Conservation (phyloP, 1,140 invertebrate genomes). For the Eumaeus atala region DNA sequence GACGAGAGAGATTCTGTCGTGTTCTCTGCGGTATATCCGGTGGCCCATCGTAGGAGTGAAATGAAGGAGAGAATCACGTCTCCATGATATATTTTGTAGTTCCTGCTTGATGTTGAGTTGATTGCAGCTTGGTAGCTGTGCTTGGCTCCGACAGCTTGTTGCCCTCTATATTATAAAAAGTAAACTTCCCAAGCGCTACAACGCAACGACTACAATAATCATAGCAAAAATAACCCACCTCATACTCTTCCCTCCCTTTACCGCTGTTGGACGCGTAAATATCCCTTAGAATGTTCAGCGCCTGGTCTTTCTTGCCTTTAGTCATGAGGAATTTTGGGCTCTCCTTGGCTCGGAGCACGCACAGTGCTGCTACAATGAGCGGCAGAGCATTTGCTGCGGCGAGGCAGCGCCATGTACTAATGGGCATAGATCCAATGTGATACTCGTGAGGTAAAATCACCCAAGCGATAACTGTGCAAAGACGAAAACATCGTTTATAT, state of each 20-base stretch:
- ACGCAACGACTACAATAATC: no score
- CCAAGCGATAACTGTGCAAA: conserved; percentile 52
- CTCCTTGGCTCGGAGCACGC: conserved; percentile 71
- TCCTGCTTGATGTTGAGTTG: no score
- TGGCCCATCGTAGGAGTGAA: no score
- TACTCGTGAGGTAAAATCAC: conserved; percentile 39
- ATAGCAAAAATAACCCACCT: conserved; percentile 64
- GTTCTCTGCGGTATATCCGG: no score
- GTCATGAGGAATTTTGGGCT: conserved; percentile 84
- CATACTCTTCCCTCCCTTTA: conserved; percentile 74
- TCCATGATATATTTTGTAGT: no score
- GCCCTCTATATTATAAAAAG: no score
- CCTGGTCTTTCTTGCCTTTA: conserved; percentile 74
- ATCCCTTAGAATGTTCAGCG: conserved; percentile 73
- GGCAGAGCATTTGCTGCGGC: conserved; percentile 76
- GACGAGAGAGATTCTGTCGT: no score
- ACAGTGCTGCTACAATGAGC: conserved; percentile 70
- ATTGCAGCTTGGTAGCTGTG: no score
- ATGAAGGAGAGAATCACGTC: no score
- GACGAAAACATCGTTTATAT: not conserved
- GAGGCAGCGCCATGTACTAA: conserved; percentile 80
- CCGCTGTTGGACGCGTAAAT: conserved; percentile 78
- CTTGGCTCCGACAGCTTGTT: no score
- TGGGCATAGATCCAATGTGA: conserved; percentile 34
- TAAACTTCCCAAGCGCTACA: no score